Base-by-base conservation (phyloP, 1,140 invertebrate genomes). In the Anadara kagoshimensis region DNA sequence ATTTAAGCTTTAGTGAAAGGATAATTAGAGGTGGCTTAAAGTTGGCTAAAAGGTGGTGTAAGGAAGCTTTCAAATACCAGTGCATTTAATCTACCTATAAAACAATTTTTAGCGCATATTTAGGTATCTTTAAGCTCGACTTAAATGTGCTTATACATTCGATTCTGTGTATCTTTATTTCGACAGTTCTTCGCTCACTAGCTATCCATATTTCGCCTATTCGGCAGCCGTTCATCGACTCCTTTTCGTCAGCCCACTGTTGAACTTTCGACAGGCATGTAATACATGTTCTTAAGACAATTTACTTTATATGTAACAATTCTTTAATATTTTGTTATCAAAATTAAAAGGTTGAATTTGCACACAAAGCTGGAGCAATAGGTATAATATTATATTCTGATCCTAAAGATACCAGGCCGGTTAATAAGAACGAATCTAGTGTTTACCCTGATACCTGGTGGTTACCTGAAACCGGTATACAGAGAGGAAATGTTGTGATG, bases 391-490 rank as follows among this genome's bases (percentile, higher is more conserved):
- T 73, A 12, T 73, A 68, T 54, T 62, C 65, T 7, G 72, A 73
- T 43, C 72, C 72, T 5, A 64, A 45, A 16, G 72, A 73, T 62
- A 68, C 61, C 45, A 58, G 45, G 8, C 24, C 49, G 8, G 43
- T 11, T 26, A 29, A 22, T 24, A 36, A 36, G 29, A 58, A 51
- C 1, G 51, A 43, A 22, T 44, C 36, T 68, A 20, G 65, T 67
- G 69, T 24, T 5, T 92, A 90, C 81, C 91, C 91, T 8, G 79
- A 89, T 51, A 76, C 87, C 5, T 84, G 87, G 67, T 91, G 87
- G 83, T 75, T 92, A 16, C 91, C 91, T n/a, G 79, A 80, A 1
- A 82, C 87, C 67, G 90, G 85, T 14, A 85, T 90, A n/a, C 84
- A 89, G 76, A 76, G 83, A 66, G 89, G 85, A 59, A 87, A 79